Conservation (phyloP, 1,140 invertebrate genomes). For the Aporrectodea caliginosa region DNA sequence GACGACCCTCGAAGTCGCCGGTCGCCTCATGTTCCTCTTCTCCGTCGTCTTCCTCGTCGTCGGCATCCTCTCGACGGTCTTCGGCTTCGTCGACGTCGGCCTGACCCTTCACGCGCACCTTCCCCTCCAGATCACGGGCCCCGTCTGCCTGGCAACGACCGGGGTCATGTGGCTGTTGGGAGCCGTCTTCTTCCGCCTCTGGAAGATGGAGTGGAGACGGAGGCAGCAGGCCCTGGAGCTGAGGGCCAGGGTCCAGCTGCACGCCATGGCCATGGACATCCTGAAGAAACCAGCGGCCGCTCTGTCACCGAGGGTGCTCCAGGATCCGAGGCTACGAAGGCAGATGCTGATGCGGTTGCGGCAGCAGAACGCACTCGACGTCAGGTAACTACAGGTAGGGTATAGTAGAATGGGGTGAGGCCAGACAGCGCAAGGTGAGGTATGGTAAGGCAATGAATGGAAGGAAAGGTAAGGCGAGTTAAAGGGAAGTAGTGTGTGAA, state of each 20-base stretch:
- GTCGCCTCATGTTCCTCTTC: constrained; percentile 17
- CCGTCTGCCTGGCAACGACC: constrained; percentile 20
- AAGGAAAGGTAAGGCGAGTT: too few species aligned
- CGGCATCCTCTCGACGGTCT: constrained; percentile 25
- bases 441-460: too few species aligned
- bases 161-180: constrained; percentile 28
- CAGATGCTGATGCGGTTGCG: constrained; percentile 23
- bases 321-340: constrained; percentile 15
- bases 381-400: too few species aligned
- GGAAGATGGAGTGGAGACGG: constrained; percentile 18
- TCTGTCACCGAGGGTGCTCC: constrained; percentile 3
- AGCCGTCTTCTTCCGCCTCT: constrained; percentile 19
- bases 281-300: constrained; percentile 25
- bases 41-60: constrained; percentile 21
- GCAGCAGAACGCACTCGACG: constrained; percentile 25
- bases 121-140: constrained; percentile 17
- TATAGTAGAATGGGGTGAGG: too few species aligned
- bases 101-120: constrained; percentile 6
- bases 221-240: too few species aligned
- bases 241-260: constrained; percentile 22
- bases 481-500: too few species aligned
- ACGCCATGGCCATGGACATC: constrained; percentile 29
- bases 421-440: too few species aligned
- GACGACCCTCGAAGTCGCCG: constrained; percentile 25
- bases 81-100: constrained; percentile 24